A percentile compares a stretch with the other conserved stretches of the same genome.
These are phyloP conservation scores for Pentalonia nigronervosa DNA, from an alignment of 1,140 invertebrate species.

Conservation along the genomic window DNA sequence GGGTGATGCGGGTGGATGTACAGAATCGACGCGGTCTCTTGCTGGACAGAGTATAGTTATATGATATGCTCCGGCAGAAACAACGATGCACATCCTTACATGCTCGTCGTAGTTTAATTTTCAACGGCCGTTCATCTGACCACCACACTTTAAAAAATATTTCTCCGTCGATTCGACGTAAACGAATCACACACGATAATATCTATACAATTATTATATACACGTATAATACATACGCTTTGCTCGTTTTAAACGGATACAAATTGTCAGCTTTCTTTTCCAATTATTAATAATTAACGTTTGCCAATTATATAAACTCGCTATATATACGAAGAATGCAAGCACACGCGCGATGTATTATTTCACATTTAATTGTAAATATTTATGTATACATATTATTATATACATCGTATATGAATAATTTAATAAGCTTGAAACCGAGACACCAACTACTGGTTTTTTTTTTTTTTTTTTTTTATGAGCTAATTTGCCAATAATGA, in stretches of 20 bases:
- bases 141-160: background rate
- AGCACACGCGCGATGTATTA: background rate
- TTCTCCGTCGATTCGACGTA: background rate
- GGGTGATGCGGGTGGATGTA: no score
- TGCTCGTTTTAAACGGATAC: background rate
- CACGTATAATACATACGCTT: background rate
- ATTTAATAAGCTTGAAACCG: conserved; percentile 18
- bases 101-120: background rate
- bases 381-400: background rate
- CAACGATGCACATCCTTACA: background rate
- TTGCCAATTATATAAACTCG: background rate
- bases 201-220: background rate
- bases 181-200: background rate
- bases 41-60: no score
- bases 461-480: conserved; percentile 24
- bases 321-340: background rate
- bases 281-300: conserved; percentile 25
- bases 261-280: conserved; percentile 37
- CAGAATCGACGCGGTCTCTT: no score
- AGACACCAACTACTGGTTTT: background rate
- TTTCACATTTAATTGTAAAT: background rate
- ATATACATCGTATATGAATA: background rate
- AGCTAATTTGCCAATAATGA: background rate
- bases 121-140: background rate
- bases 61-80: background rate